These are phyloP conservation scores for Leptopilina myrica DNA, from an alignment of 2,888 invertebrate species.

Conservation along the genomic window DNA sequence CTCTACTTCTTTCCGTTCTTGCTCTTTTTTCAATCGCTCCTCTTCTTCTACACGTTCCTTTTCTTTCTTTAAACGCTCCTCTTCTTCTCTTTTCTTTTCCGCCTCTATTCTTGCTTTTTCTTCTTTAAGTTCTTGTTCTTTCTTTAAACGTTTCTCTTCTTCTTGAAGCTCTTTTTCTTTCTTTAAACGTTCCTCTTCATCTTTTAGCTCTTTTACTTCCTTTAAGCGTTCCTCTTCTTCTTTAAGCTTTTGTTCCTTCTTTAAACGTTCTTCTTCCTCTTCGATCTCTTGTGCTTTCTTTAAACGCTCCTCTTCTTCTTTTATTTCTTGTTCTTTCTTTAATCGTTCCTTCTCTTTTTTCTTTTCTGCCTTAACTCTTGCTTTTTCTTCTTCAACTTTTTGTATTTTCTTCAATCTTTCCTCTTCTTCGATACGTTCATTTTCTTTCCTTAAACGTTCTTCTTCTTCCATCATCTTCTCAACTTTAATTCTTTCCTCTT, in stretches of 20 bases:
- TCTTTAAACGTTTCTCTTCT: conserved; percentile 48
- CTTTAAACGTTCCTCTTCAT: conserved; percentile 23
- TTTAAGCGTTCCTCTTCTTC: conserved; percentile 18
- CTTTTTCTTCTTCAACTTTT: conserved; percentile 56
- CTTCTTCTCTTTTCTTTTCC: conserved; percentile 55
- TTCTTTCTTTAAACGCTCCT: conserved; percentile 41
- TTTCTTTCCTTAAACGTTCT: conserved; percentile 47
- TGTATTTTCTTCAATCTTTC: conserved; percentile 54
- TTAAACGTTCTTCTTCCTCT: conserved; percentile 52
- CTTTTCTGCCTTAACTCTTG: conserved; percentile 48
- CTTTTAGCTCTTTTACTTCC: conserved; percentile 57
- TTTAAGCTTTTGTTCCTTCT: background rate
- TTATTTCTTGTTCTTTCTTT: conserved; percentile 59
- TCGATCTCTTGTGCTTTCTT: conserved; percentile 50
- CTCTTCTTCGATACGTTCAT: conserved; percentile 52
- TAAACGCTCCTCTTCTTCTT: conserved; percentile 48
- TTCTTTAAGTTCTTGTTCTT: background rate
- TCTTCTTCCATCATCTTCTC: conserved; percentile 59
- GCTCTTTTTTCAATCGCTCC: conserved; percentile 48
- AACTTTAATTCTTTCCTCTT: conserved; percentile 44
- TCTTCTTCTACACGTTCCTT: conserved; percentile 47
- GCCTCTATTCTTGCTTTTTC: too few species aligned
- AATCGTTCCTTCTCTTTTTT: conserved; percentile 44
- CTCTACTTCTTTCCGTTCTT: conserved; percentile 64
- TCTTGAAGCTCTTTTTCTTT: conserved; percentile 47